Evolutionary conservation across 2,113 vertebrate species (phyloP).

Genomic region (Sitta europaea): DNA sequence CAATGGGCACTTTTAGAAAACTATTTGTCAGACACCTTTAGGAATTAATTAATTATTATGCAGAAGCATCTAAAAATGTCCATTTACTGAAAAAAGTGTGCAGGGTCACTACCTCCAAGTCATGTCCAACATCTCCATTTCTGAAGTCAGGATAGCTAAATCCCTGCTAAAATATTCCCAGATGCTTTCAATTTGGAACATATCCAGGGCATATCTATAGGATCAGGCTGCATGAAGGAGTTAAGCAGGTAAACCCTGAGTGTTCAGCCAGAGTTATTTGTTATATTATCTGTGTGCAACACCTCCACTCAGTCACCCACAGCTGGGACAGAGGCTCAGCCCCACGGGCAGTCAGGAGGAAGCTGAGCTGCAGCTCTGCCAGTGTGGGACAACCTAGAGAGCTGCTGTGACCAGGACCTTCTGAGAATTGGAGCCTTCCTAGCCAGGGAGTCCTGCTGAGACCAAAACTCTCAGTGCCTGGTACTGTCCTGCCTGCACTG

Average conservation of each 20-base stretch:
- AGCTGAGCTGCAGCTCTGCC: background rate
- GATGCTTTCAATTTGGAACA: background rate
- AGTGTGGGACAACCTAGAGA: no score
- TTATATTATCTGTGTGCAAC: background rate
- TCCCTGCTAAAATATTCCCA: background rate
- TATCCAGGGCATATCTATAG: background rate
- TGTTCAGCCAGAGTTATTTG: background rate
- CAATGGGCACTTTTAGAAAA: background rate
- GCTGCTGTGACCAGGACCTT: background rate
- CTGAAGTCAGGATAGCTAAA: background rate
- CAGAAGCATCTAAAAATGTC: background rate
- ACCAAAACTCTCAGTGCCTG: background rate
- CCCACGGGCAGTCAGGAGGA: rapidly evolving
- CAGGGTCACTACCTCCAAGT: background rate
- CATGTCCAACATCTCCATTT: background rate
- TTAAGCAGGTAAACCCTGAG: background rate
- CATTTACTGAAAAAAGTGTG: rapidly evolving
- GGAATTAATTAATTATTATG: background rate
- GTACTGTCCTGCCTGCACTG: rapidly evolving
- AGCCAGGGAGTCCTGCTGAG: background rate
- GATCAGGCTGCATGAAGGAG: background rate
- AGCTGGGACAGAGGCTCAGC: background rate
- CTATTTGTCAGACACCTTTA: background rate
- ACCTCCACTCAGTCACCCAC: background rate
- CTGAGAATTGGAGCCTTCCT: background rate